Base-by-base conservation (phyloP, 1,140 invertebrate species). In the Drosophila kurseongensis region DNA sequence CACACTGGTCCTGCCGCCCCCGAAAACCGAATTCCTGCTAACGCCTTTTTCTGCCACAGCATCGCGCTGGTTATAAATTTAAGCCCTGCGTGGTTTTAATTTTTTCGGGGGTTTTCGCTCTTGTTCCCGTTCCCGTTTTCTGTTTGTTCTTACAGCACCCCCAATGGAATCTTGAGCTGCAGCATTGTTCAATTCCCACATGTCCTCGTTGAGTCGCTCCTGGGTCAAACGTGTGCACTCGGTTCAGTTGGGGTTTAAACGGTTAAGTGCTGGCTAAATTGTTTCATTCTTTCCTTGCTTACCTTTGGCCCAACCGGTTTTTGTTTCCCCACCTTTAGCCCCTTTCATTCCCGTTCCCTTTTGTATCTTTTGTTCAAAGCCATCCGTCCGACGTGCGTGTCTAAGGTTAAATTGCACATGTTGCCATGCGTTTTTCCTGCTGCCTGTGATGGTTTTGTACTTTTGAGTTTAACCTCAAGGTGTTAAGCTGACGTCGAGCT, bases 231-330 rank as follows among this genome's bases (percentile, higher is more conserved):
- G 83, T 89, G 84, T 82, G 55, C 80, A 65, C 61, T 88, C 68
- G 84, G 83, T 88, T 88, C 84, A 88, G 84, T 74, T 80, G 60
- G 80, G 84, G 83, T 88, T 89, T 88, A 88, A 88, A 88, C 78
- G 83, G 80, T 75, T 84, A 88, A 89, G 83, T 88, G 83, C 84
- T 80, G 79, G 75, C 77, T 67, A 88, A 88, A 88, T 88, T 88
- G 83, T 88, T 89, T 88, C 80, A 71, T 75, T 89, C 68, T 80
- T 77, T 74, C 54, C 40, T 73, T 73, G 73, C 61, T 81, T 75
- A 80, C 80, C 72, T 86, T 81, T 80, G 67, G 47, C 77, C 55
- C 56, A 59, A 36, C 13, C 29, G 23, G 56, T 62, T 75, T 68
- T 82, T 55, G 45, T 47, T 23, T 56, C 13, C 45, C 41, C 52